phyloP scores from a whole-genome alignment of 2,888 invertebrate genomes.

The Diachrysia chrysitis region DNA sequence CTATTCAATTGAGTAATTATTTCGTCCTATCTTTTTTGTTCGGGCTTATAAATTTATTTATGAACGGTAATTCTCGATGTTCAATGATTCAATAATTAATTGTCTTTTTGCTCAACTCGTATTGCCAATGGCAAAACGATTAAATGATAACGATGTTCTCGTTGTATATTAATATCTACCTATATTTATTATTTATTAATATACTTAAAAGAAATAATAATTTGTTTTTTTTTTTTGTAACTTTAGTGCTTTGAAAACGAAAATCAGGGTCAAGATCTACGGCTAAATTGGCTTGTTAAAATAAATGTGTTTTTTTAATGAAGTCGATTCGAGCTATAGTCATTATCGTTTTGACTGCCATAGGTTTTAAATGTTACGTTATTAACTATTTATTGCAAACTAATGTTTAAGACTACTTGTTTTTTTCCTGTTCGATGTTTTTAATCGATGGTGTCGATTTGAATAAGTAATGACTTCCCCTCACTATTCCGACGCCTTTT shows the following conservation, averaged over 20 bases:
- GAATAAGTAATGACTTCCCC: slow-evolving; percentile 8
- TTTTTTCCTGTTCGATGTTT: neutral
- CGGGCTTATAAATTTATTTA: neutral
- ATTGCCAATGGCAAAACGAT: slow-evolving; percentile 48
- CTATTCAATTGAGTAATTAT: slow-evolving; percentile 12
- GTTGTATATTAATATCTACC: slow-evolving; percentile 42
- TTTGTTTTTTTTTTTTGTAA: slow-evolving; percentile 36
- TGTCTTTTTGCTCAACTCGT: slow-evolving; percentile 31
- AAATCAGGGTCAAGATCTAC: slow-evolving; percentile 27
- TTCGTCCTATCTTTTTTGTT: slow-evolving; percentile 9
- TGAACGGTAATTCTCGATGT: slow-evolving; percentile 27
- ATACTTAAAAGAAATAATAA: slow-evolving; percentile 20
- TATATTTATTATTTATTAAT: slow-evolving; percentile 23
- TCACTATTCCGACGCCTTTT: slow-evolving; percentile 22
- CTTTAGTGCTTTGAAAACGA: slow-evolving; percentile 8
- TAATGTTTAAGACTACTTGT: neutral
- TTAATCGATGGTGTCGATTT: neutral
- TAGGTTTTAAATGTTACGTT: slow-evolving; percentile 17
- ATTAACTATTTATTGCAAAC: slow-evolving; percentile 15
- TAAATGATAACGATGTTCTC: slow-evolving; percentile 46
- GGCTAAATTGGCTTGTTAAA: slow-evolving; percentile 13
- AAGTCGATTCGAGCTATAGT: slow-evolving; percentile 27
- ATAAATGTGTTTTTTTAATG: slow-evolving; percentile 20
- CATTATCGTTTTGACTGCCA: slow-evolving; percentile 21
- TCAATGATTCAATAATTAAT: slow-evolving; percentile 41